Evolutionary conservation across 1,140 invertebrate species (phyloP).

Genomic region (Pseudachorutes palmiensis): DNA sequence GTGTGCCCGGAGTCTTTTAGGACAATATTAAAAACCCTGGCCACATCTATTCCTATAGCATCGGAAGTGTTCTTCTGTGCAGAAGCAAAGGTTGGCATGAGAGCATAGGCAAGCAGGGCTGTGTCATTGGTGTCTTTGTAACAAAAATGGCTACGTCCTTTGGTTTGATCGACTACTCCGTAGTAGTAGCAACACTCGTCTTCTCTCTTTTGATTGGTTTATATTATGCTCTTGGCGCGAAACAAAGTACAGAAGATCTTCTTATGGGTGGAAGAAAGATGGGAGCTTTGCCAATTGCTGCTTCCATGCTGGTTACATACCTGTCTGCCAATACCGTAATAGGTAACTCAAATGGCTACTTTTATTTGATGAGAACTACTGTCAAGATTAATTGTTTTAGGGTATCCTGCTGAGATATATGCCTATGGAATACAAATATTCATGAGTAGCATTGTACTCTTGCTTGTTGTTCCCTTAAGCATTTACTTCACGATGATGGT

Average conservation of each 20-base stretch:
- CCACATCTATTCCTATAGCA: too few species aligned
- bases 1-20: too few species aligned
- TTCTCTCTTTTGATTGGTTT: slow-evolving; percentile 29
- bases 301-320: slow-evolving; percentile 31
- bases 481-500: slow-evolving; percentile 32
- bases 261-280: slow-evolving; percentile 31
- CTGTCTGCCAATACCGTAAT: slow-evolving; percentile 15
- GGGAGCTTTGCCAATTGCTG: slow-evolving; percentile 24
- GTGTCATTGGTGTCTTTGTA: too few species aligned
- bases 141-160: too few species aligned
- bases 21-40: too few species aligned
- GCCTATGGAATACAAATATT: slow-evolving; percentile 34
- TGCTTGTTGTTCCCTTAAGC: slow-evolving; percentile 25
- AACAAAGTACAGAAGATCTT: slow-evolving; percentile 27
- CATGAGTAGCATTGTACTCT: slow-evolving; percentile 9
- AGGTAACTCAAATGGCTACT: neutral
- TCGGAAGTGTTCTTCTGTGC: too few species aligned
- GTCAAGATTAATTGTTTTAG: slow-evolving; percentile 16
- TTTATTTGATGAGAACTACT: slow-evolving; percentile 15
- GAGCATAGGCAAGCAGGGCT: too few species aligned
- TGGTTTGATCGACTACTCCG: slow-evolving; percentile 24
- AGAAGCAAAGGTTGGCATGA: too few species aligned
- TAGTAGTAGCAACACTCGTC: slow-evolving; percentile 19
- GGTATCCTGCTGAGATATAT: slow-evolving; percentile 37
- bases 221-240: slow-evolving; percentile 9